Percentiles rank a stretch among this genome's conserved stretches.
Evolutionary conservation across 2,797 vertebrate genomes (phyloP).

Genomic region (Rhodeus uyekii): DNA sequence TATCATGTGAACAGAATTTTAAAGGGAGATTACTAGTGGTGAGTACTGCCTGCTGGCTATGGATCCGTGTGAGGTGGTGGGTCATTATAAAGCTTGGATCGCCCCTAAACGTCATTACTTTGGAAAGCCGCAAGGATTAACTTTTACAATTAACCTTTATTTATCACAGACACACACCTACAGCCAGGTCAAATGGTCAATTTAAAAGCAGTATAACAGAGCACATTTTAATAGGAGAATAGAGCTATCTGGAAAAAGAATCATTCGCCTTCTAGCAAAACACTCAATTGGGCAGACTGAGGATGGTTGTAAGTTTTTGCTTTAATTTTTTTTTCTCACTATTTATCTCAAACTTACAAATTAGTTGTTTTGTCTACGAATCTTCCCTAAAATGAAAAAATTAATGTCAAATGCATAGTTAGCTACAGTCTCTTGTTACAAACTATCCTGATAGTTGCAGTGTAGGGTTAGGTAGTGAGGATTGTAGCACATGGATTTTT

Average conservation of each 20-base stretch:
- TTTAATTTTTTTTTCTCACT: background rate
- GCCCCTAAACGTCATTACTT: slow-evolving; percentile 67
- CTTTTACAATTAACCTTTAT: slow-evolving; percentile 77
- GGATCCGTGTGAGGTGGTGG: slow-evolving; percentile 45
- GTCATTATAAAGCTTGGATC: slow-evolving; percentile 64
- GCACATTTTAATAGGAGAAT: slow-evolving; percentile 44
- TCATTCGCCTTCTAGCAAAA: background rate
- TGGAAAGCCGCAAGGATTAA: slow-evolving; percentile 71
- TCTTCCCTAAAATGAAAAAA: background rate
- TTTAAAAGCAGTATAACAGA: slow-evolving; percentile 70
- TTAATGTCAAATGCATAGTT: background rate
- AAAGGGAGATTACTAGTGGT: slow-evolving; percentile 47
- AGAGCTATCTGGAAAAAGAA: background rate
- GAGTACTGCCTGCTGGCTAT: slow-evolving; percentile 53
- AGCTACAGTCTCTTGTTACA: background rate
- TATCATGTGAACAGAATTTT: slow-evolving; percentile 53
- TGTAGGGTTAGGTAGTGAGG: background rate
- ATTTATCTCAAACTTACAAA: background rate
- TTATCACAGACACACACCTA: slow-evolving; percentile 69
- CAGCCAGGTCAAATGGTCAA: slow-evolving; percentile 70
- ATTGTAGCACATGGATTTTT: background rate
- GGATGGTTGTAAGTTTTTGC: background rate
- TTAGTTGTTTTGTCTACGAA: background rate
- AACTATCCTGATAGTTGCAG: background rate
- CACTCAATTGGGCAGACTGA: too few relatives aligned